Evolutionary conservation across 2,113 vertebrate species (phyloP).

Genomic region (Tragelaphus scriptus): DNA sequence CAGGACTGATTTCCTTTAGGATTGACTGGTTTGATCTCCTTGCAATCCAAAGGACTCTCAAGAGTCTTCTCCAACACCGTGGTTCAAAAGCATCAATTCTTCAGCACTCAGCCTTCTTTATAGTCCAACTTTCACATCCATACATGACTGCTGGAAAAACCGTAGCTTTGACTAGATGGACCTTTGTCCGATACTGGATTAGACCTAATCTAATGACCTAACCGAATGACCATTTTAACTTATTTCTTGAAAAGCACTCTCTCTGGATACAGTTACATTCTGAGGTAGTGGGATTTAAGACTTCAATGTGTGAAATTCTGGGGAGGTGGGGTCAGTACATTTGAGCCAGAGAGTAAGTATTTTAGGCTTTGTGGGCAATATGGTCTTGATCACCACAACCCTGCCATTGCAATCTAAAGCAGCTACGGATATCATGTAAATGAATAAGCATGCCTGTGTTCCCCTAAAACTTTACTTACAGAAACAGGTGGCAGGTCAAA

Average conservation of each 20-base stretch:
- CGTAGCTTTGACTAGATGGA: not conserved
- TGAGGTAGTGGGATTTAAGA: not conserved
- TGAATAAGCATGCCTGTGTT: not conserved
- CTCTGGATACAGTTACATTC: not conserved
- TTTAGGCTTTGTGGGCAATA: not conserved
- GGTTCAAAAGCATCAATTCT: not conserved
- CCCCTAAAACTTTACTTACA: slow-evolving; percentile 5
- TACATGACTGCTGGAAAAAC: not conserved
- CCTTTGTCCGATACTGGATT: not conserved
- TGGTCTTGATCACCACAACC: not conserved
- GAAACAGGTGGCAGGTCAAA: not conserved
- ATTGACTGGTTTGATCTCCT: not conserved
- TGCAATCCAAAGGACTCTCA: not conserved
- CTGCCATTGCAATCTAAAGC: not conserved
- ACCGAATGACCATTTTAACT: not conserved
- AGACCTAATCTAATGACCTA: not conserved
- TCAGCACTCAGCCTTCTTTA: not conserved
- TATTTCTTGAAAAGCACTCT: not conserved
- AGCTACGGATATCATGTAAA: not conserved
- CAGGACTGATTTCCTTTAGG: not conserved
- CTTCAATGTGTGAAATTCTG: not conserved
- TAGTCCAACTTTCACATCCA: not conserved
- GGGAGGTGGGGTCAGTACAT: not conserved
- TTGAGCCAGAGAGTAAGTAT: not conserved
- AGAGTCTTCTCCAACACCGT: not conserved